Conservation (phyloP, 92 coral and sea anemone species). For the Muricea muricata region DNA sequence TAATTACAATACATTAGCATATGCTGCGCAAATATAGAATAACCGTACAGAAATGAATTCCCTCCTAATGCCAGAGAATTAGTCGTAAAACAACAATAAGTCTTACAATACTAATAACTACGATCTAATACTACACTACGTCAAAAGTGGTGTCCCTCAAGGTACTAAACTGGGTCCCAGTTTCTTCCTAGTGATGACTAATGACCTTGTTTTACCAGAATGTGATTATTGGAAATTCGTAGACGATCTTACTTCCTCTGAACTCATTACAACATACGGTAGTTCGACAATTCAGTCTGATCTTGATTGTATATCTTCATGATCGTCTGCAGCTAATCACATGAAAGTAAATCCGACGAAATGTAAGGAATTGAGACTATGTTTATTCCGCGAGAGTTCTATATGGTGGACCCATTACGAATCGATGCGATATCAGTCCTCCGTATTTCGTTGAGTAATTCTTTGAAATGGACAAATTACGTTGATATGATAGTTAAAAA, state of each 20-base stretch:
- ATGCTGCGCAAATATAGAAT: no score
- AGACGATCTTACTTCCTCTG: background rate
- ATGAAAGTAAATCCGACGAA: conserved; percentile 9
- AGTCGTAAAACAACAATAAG: no score
- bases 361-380: conserved; percentile 26
- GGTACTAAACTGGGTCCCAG: background rate
- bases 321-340: conserved; percentile 6
- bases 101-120: no score
- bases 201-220: background rate
- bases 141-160: background rate
- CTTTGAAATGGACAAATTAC: background rate
- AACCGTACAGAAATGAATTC: no score
- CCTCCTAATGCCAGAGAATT: no score
- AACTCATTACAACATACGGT: background rate
- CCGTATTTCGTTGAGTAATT: background rate
- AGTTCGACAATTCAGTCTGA: background rate
- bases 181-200: background rate
- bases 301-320: conserved; percentile 25
- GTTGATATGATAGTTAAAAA: background rate
- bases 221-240: background rate
- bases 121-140: no score
- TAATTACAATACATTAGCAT: no score
- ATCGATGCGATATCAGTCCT: no score
- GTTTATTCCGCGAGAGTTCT: conserved; percentile 29
- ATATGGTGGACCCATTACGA: no score